phyloP scores from a whole-genome alignment of 2,888 invertebrate species.

The Psylliodes chrysocephalus region DNA sequence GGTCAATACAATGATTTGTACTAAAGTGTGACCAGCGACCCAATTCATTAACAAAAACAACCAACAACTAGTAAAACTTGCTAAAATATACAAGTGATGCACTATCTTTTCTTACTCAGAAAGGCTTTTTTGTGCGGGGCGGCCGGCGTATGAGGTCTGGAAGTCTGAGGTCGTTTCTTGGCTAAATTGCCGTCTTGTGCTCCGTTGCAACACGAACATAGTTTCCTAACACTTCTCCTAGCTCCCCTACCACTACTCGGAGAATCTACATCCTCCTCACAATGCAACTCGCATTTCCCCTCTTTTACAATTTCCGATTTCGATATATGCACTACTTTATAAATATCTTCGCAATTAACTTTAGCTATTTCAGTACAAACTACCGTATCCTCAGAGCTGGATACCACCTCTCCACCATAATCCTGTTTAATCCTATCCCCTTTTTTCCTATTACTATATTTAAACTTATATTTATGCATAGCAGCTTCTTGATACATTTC shows the following conservation, averaged over 20 bases:
- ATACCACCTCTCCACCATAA: conserved; percentile 52
- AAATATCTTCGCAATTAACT: conserved; percentile 47
- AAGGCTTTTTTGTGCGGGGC: conserved; percentile 62
- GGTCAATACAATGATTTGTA: conserved; percentile 60
- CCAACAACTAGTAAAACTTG: conserved; percentile 43
- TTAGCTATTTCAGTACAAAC: conserved; percentile 56
- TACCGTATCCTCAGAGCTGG: conserved; percentile 60
- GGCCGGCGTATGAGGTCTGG: conserved; percentile 57
- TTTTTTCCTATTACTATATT: conserved; percentile 63
- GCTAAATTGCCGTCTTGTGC: conserved; percentile 48
- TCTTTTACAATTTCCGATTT: conserved; percentile 54
- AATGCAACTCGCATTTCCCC: conserved; percentile 56
- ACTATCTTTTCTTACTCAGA: conserved; percentile 63
- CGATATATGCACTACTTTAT: conserved; percentile 57
- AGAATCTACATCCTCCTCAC: conserved; percentile 54
- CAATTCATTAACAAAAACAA: conserved; percentile 56
- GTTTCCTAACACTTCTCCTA: conserved; percentile 59
- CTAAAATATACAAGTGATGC: conserved; percentile 55
- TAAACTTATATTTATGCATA: conserved; percentile 62
- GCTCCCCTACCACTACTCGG: conserved; percentile 58
- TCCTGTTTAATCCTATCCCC: conserved; percentile 52
- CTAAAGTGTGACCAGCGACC: conserved; percentile 63
- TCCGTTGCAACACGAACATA: conserved; percentile 62
- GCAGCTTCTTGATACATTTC: conserved; percentile 57
- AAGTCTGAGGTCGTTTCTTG: conserved; percentile 55